Evolutionary conservation across 2,797 vertebrate species (phyloP), one percentile per base, ranked within the genome.

Genomic region (Melanogrammus aeglefinus): DNA sequence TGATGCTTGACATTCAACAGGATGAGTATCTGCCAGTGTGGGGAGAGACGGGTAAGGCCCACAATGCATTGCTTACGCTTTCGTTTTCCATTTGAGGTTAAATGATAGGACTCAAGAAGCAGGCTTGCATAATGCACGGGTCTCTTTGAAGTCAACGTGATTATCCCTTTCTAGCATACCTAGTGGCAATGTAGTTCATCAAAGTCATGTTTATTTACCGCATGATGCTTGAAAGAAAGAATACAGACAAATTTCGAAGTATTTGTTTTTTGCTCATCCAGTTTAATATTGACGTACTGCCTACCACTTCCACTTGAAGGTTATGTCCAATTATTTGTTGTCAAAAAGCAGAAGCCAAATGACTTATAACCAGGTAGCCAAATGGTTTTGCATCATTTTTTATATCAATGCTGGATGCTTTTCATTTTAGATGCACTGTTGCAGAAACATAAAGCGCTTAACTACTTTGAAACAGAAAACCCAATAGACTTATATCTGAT

Each of bases 1-100:
- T 99, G 91, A 99, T 99, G 98, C 85, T 99, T 90, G 98, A 99
- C 84, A 99, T 99, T 82, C 97, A 99, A 90, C 97, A 99, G 90
- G 97, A 99, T 4, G 97, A 99, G 88, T 99, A 99, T 88, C 92
- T 99, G 88, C 97, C 97, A 0, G 97, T 99, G 0, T 99, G 97
- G 97, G 97, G 97, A 81, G 97, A 99, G 78, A 94, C 93, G 2
- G 93, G 93, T 94, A 82, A 90, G 91, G 24, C 6, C 76, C 57
- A 63, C 57, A 63, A 24, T n/a, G 57, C 57, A 24, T 18, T 63
- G 21, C 7, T 10, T 24, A 21, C 21, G 21, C 18, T 21, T n/a
- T 2, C 5, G 24, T n/a, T n/a, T 63, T 8, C 18, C 6, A 63
- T 63, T 63, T 63, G 18, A 75, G 77, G 75, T 75, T 29, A 66